Percentiles rank a stretch among this genome's conserved stretches.
These are phyloP conservation scores for Drosophila tripunctata DNA, from an alignment of 2,888 invertebrate genomes.

Conservation along the genomic window DNA sequence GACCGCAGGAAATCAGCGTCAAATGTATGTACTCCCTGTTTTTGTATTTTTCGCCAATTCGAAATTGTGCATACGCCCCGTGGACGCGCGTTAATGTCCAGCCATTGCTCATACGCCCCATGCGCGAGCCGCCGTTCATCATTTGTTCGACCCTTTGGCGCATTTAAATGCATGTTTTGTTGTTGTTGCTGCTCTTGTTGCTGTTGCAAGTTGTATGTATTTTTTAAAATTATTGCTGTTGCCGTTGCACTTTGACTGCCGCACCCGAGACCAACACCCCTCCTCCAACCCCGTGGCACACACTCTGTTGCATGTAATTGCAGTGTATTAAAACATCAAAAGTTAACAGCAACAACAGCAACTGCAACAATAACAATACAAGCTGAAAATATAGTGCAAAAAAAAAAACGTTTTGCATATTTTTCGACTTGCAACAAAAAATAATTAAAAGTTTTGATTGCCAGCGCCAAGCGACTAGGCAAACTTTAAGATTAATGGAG, in stretches of 20 bases:
- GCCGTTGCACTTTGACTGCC: conserved; percentile 43
- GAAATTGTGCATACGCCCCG: conserved; percentile 52
- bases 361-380: conserved; percentile 8
- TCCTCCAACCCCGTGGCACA: too few species aligned
- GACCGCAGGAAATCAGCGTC: conserved; percentile 71
- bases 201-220: conserved; percentile 15
- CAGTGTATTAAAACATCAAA: conserved; percentile 67
- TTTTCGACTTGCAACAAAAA: conserved; percentile 57
- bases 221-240: conserved; percentile 55
- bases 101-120: conserved; percentile 69
- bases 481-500: conserved; percentile 48
- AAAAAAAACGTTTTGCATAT: conserved; percentile 27
- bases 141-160: conserved; percentile 41
- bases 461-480: conserved; percentile 26
- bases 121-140: conserved; percentile 54
- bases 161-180: conserved; percentile 36
- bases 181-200: conserved; percentile 1
- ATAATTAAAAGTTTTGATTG: conserved; percentile 73
- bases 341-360: conserved; percentile 53
- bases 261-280: too few species aligned
- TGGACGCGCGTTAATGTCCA: conserved; percentile 57
- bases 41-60: conserved; percentile 10
- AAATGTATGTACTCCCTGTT: conserved; percentile 43
- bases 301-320: conserved; percentile 45
- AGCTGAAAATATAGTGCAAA: conserved; percentile 4